A percentile compares a stretch with the other conserved stretches of the same genome.
These are phyloP conservation scores for Phylloscopus trochilus DNA, from an alignment of 2,113 vertebrate genomes.

Conservation along the genomic window DNA sequence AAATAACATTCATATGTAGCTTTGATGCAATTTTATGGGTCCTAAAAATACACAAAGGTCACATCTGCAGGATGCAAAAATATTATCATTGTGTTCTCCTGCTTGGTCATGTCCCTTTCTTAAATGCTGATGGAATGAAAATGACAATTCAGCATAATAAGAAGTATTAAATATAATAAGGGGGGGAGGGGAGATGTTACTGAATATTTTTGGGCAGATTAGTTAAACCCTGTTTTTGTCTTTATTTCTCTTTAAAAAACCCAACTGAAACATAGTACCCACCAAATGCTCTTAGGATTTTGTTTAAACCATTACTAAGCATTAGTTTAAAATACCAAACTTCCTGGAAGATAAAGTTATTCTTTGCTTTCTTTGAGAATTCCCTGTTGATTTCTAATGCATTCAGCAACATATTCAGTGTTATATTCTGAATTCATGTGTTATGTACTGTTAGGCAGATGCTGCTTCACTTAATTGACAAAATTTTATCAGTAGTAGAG, in stretches of 20 bases:
- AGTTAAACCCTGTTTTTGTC: not conserved
- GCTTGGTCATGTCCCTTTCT: not conserved
- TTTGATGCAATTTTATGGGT: not conserved
- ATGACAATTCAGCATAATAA: not conserved
- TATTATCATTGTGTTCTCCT: not conserved
- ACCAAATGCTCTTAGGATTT: not conserved
- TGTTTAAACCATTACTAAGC: not conserved
- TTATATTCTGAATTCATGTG: not conserved
- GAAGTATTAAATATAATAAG: not conserved
- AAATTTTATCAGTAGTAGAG: not conserved
- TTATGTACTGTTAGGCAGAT: not conserved
- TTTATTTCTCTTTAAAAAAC: not conserved
- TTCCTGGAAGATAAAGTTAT: not conserved
- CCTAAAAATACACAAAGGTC: not conserved
- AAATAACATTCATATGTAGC: not conserved
- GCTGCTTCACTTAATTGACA: not conserved
- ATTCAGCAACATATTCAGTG: not conserved
- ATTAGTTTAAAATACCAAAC: not conserved
- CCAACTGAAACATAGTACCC: not conserved
- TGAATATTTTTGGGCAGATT: not conserved
- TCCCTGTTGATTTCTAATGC: not conserved
- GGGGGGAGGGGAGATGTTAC: fast-evolving
- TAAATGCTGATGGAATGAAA: not conserved
- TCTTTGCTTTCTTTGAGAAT: not conserved
- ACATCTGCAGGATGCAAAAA: not conserved